A percentile compares a stretch with the other conserved stretches of the same genome.
These are phyloP conservation scores for Andrena minutula DNA, from an alignment of 2,888 invertebrate species.

Conservation along the genomic window DNA sequence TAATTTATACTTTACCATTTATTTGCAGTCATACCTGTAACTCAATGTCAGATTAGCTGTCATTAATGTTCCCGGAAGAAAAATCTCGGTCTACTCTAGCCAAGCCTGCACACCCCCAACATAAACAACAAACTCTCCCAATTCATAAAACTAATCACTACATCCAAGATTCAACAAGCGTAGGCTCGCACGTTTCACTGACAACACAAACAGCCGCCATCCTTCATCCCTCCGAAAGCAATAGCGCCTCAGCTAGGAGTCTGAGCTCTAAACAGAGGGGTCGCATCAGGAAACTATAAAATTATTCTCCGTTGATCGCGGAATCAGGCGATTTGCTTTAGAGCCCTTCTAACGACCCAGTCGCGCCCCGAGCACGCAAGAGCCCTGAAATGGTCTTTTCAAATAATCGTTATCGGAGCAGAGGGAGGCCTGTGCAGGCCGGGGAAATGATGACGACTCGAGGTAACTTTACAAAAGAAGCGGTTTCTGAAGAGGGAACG, in stretches of 20 bases:
- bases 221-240: neutral
- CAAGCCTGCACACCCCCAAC: too few species aligned
- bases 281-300: conserved; percentile 31
- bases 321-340: conserved; percentile 39
- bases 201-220: neutral
- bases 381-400: conserved; percentile 51
- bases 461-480: conserved; percentile 17
- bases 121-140: neutral
- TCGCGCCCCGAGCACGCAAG: conserved; percentile 37
- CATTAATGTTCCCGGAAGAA: too few species aligned
- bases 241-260: neutral
- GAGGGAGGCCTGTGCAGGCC: conserved; percentile 11
- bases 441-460: conserved; percentile 39
- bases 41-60: too few species aligned
- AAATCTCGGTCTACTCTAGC: too few species aligned
- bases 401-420: conserved; percentile 56
- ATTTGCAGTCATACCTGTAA: too few species aligned
- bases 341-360: conserved; percentile 31
- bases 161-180: neutral
- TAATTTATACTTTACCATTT: too few species aligned
- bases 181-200: neutral
- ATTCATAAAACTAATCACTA: neutral
- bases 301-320: conserved; percentile 28
- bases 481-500: neutral
- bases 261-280: conserved; percentile 1